Base-by-base conservation (phyloP, 2,113 vertebrate species). In the Notarius lentiginosus region DNA sequence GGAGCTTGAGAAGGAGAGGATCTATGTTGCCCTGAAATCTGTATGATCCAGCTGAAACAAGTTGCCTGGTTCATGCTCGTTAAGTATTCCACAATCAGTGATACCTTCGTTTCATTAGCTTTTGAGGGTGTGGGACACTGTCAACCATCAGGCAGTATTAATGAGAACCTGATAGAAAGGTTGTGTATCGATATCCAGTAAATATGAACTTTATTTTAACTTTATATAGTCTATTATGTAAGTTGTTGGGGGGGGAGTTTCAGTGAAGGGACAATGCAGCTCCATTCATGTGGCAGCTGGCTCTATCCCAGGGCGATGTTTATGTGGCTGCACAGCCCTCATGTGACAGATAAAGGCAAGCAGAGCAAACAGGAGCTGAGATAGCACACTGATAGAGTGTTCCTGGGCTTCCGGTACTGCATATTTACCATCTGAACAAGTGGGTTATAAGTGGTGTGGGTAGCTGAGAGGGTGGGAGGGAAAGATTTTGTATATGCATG, bases 371-470 rank as follows among this genome's bases (percentile, higher is more conserved):
- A 93, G 88, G 76, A 90, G 89, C 88, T 87, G 72, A 84, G 95
- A 96, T 95, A 95, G 91, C 88, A 90, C 87, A 87, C 94, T 95
- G 96, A 97, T 95, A 96, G 51, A 85, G 89, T 94, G 94, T 93
- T 94, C 94, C 91, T 91, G 88, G 14, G 91, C 92, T 96, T 96
- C 96, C 93, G 92, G 93, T 92, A 88, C 88, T 88, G 91, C 93
- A 92, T 96, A 90, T 95, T 96, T 96, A 94, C 92, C 91, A 90
- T 91, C 91, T 92, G 91, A 92, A 92, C 91, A 91, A 91, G 89
- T 92, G 90, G 89, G 88, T 88, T 49, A 87, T 27, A 84, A 86
- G 85, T 84, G 87, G 60, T 88, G 85, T 86, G 83, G 77, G 77
- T 41, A 77, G 79, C 70, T 83, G 84, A 63, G 73, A 79, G 63